Conservation (phyloP, 2,888 invertebrate genomes). For the Eristalis tenax region DNA sequence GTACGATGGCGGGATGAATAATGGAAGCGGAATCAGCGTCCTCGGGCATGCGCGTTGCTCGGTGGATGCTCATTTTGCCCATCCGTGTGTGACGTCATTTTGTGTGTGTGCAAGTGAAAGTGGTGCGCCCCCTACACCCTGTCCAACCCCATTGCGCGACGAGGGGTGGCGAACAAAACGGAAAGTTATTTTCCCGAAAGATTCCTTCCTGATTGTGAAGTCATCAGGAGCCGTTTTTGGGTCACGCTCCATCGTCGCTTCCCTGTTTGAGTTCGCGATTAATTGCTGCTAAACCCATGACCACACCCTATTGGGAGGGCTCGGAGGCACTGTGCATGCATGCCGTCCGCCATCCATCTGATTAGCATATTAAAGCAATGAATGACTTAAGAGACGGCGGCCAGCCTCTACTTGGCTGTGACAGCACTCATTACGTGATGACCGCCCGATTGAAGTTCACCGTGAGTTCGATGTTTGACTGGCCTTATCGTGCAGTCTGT, state of each 20-base stretch:
- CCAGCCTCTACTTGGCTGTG: background rate
- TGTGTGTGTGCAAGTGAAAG: slow-evolving; percentile 59
- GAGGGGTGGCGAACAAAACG: slow-evolving; percentile 9
- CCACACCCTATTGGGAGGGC: slow-evolving; percentile 47
- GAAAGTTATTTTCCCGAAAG: slow-evolving; percentile 40
- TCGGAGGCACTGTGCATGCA: slow-evolving; percentile 7
- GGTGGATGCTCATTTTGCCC: background rate
- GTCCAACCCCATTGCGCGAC: background rate
- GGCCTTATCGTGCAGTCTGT: background rate
- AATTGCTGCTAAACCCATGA: background rate
- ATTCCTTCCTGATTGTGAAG: background rate
- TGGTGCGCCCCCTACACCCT: slow-evolving; percentile 19
- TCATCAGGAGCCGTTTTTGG: background rate
- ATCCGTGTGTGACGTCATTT: slow-evolving; percentile 50
- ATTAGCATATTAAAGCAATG: slow-evolving; percentile 57
- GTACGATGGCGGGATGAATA: slow-evolving; percentile 68
- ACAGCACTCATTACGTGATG: slow-evolving; percentile 14
- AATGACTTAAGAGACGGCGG: background rate
- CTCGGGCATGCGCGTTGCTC: slow-evolving; percentile 50
- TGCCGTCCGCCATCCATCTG: slow-evolving; percentile 30
- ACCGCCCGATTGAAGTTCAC: slow-evolving; percentile 21
- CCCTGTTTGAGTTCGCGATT: background rate
- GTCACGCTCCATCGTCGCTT: background rate
- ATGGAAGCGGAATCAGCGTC: slow-evolving; percentile 13
- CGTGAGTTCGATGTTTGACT: too few species aligned